Evolutionary conservation across 1,140 invertebrate genomes (phyloP).

Genomic region (Phenacoccus solenopsis): DNA sequence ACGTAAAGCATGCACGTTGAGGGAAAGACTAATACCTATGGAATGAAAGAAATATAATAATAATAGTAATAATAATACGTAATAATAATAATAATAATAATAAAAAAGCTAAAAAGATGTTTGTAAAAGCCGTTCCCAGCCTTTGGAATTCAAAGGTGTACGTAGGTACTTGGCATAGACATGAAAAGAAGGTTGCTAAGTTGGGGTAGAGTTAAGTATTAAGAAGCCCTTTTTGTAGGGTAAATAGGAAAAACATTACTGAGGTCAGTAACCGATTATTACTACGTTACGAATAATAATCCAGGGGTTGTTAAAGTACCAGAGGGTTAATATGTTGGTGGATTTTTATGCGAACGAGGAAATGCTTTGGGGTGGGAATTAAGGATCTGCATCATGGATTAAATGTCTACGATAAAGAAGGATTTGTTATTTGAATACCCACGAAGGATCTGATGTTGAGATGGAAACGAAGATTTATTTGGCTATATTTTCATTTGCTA

Average conservation of each 20-base stretch:
- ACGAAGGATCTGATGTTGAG: no score
- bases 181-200: slow-evolving; percentile 15
- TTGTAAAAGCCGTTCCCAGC: slow-evolving; percentile 11
- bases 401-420: no score
- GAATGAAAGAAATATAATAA: neutral
- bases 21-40: neutral
- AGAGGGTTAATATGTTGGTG: neutral
- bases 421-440: no score
- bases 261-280: slow-evolving; percentile 17
- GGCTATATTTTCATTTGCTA: no score
- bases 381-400: no score
- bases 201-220: slow-evolving; percentile 14
- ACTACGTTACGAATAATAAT: slow-evolving; percentile 11
- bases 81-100: slow-evolving; percentile 9
- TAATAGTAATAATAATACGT: no score
- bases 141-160: slow-evolving; percentile 11
- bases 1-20: neutral
- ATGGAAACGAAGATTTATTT: no score
- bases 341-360: no score
- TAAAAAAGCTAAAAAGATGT: slow-evolving; percentile 8
- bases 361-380: no score
- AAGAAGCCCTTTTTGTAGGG: slow-evolving; percentile 10
- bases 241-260: slow-evolving; percentile 13
- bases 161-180: slow-evolving; percentile 7
- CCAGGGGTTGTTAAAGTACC: neutral